These are phyloP conservation scores for Pollicipes pollicipes DNA, from an alignment of 1,140 invertebrate species.

Conservation along the genomic window DNA sequence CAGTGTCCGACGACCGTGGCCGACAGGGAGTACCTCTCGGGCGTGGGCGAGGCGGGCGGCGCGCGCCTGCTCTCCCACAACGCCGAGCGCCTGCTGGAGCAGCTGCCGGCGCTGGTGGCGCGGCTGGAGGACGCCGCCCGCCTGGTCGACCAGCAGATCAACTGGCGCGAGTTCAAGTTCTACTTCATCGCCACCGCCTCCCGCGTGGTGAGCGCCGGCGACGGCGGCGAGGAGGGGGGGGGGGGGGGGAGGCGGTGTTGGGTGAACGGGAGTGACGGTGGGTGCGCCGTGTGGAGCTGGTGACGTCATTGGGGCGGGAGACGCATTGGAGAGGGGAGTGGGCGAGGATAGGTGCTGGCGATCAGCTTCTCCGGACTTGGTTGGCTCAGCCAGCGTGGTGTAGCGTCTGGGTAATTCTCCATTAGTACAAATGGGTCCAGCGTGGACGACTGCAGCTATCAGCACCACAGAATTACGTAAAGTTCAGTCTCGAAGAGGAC, in stretches of 20 bases:
- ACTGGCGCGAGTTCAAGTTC: background rate
- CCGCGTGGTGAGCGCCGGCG: background rate
- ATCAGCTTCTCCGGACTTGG: too few species aligned
- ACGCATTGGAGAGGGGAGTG: too few species aligned
- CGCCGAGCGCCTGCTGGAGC: background rate
- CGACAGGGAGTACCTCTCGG: background rate
- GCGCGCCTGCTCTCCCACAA: background rate
- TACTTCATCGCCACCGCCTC: background rate
- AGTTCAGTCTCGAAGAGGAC: too few species aligned
- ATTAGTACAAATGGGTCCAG: too few species aligned
- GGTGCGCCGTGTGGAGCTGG: too few species aligned
- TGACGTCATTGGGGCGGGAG: too few species aligned
- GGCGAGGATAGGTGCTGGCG: too few species aligned
- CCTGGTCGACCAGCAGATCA: background rate
- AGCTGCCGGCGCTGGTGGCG: background rate
- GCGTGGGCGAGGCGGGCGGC: background rate
- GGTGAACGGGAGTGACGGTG: background rate
- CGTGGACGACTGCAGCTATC: too few species aligned
- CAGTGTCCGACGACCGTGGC: background rate
- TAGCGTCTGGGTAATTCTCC: too few species aligned
- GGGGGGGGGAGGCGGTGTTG: background rate
- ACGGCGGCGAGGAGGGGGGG: background rate
- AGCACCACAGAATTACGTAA: too few species aligned
- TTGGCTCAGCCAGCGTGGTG: too few species aligned
- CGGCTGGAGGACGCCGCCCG: background rate